A percentile compares a stretch with the other conserved stretches of the same genome.
These are phyloP conservation scores for Takifugu ocellatus DNA, from an alignment of 2,797 vertebrate species.

Conservation along the genomic window DNA sequence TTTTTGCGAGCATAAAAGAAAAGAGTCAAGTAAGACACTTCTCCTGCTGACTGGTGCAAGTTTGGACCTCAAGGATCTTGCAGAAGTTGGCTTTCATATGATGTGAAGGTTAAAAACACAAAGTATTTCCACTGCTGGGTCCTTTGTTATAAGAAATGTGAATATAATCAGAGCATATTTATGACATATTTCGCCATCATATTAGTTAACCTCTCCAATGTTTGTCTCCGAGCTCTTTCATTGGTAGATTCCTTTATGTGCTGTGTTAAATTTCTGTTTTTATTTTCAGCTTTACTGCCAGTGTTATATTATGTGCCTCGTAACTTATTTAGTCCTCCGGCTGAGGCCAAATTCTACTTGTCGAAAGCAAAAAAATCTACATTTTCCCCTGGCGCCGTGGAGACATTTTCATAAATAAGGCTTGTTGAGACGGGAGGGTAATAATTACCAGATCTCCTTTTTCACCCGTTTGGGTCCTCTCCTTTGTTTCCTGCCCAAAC, in stretches of 20 bases:
- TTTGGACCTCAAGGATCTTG: conserved; percentile 17
- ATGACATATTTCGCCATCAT: not conserved
- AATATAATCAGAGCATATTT: conserved; percentile 13
- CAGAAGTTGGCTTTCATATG: conserved; percentile 20
- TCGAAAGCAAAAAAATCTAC: too few relatives aligned
- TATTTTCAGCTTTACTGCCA: conserved; percentile 34
- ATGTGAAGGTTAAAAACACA: conserved; percentile 35
- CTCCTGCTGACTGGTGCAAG: conserved; percentile 8
- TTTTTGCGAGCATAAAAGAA: conserved; percentile 25
- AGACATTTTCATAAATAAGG: not conserved
- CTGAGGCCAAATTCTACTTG: too few relatives aligned
- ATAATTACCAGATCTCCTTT: conserved; percentile 85
- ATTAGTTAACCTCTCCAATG: not conserved
- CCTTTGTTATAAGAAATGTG: conserved; percentile 5
- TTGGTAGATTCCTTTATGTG: not conserved
- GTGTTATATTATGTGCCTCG: too few relatives aligned
- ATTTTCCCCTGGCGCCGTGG: not conserved
- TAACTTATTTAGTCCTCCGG: too few relatives aligned
- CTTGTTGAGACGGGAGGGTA: conserved; percentile 2
- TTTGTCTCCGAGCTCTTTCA: conserved; percentile 6
- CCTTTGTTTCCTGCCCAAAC: conserved; percentile 63
- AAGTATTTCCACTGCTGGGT: conserved; percentile 21
- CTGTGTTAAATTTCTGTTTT: conserved; percentile 1
- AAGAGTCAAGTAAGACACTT: conserved; percentile 25
- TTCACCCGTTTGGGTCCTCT: conserved; percentile 77